Evolutionary conservation across 2,888 invertebrate genomes (phyloP), one percentile per base, ranked within the genome.

Genomic region (Erannis defoliaria): DNA sequence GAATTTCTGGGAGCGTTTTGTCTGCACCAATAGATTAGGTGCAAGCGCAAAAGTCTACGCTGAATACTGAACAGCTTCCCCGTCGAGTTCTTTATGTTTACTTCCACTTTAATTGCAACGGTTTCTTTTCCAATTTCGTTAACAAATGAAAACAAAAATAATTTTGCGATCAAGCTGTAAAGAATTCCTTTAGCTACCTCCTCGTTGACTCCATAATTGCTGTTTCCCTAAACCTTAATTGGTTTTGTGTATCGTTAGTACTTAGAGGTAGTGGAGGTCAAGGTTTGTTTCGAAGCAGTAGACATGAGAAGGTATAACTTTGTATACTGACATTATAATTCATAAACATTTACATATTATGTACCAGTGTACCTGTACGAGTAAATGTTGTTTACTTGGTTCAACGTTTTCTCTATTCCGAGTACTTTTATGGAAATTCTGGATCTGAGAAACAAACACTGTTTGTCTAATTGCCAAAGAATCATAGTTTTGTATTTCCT

Each of bases 31-130:
- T 56, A 63, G 57, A 56, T 60, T 59, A 54, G 48, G 43, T 21
- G 40, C 31, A 48, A 42, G 56, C 38, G 29, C 21, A 23, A 50
- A 66, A 55, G 50, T 55, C 35, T 9, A 38, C 43, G 12, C 45
- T 57, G 64, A 68, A 62, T 66, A 61, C 57, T 60, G 38, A 64
- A 46, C 43, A 66, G 55, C 21, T 60, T 46, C 35, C 37, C 23
- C 14, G 21, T 14, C 33, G 33, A 35, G 18, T 37, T 54, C 1
- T 18, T 46, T 19, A 43, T 33, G 21, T 31, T 23, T 14, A 38
- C 40, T 14, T 49, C 2, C n/a, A n/a, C 29, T 38, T 43, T 55
- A 31, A 33, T 33, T 16, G 12, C 29, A 16, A 37, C 6, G 9
- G 37, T 16, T 57, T 26, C 33, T 31, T 5, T 18, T 46, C n/a